Evolutionary conservation across 2,888 invertebrate species (phyloP).

Genomic region (Drosophila heteroneura): DNA sequence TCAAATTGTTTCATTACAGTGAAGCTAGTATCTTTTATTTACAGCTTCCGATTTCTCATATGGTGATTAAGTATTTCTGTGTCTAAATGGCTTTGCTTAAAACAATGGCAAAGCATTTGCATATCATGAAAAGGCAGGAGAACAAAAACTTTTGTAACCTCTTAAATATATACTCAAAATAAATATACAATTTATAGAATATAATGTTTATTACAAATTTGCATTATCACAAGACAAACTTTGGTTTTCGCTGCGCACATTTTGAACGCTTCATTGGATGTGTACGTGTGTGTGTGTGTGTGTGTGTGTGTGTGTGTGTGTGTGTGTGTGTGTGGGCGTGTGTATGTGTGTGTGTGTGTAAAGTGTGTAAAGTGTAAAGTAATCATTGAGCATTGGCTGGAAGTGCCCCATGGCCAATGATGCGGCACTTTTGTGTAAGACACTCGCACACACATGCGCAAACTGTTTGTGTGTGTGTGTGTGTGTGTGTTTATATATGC

Average conservation of each 20-base stretch:
- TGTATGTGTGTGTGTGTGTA: not conserved
- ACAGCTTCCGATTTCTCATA: not conserved
- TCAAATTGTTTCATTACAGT: constrained; percentile 3
- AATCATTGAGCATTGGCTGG: constrained; percentile 41
- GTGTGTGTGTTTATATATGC: not conserved
- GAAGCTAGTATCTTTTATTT: not conserved
- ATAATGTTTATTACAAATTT: constrained; percentile 42
- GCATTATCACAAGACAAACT: constrained; percentile 56
- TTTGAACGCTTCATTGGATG: constrained; percentile 2
- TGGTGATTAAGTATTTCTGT: not conserved
- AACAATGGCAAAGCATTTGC: constrained; percentile 1
- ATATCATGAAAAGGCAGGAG: not conserved
- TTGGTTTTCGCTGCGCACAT: constrained; percentile 30
- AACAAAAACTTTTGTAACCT: not conserved
- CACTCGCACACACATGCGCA: constrained; percentile 2
- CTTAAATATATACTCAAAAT: not conserved
- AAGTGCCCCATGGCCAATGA: constrained; percentile 41
- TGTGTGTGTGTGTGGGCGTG: not conserved
- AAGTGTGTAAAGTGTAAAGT: constrained; percentile 33
- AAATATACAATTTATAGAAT: constrained; percentile 2
- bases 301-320: not conserved
- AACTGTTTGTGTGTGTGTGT: not conserved
- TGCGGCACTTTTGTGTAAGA: constrained; percentile 42
- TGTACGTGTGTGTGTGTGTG: not conserved
- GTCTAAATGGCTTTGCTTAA: not conserved